Conservation (phyloP, 2,113 vertebrate genomes). For the Xiphophorus maculatus region DNA sequence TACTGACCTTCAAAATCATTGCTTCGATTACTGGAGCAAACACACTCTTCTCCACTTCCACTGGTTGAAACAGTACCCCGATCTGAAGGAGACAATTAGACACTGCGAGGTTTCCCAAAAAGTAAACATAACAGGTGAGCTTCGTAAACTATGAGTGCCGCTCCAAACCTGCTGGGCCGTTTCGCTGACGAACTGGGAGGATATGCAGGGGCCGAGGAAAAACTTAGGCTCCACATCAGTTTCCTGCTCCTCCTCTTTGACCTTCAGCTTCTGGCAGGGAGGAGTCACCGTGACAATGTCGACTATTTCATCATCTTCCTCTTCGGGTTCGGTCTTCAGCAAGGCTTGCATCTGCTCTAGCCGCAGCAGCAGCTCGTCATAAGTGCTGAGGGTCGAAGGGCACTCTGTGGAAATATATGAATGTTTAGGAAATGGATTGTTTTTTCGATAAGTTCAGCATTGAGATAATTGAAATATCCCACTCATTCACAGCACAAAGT, state of each 20-base stretch:
- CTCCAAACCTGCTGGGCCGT: conserved; percentile 88
- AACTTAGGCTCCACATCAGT: conserved; percentile 87
- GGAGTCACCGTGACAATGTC: conserved; percentile 86
- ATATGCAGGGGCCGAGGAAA: conserved; percentile 85
- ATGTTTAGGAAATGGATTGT: background rate
- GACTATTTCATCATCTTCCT: conserved; percentile 85
- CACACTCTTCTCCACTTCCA: conserved; percentile 90
- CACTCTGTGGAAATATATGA: conserved; percentile 80
- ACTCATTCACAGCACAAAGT: background rate
- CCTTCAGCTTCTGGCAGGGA: conserved; percentile 82
- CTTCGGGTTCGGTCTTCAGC: conserved; percentile 91
- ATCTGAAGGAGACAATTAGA: conserved; percentile 80
- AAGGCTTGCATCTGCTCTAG: conserved; percentile 91
- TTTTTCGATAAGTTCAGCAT: conserved; percentile 10
- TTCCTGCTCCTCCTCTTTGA: conserved; percentile 93
- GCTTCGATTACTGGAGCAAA: conserved; percentile 91
- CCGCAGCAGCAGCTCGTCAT: conserved; percentile 86
- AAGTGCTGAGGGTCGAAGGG: conserved; percentile 86
- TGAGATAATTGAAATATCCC: background rate
- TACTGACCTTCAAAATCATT: conserved; percentile 94
- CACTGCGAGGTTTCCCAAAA: background rate
- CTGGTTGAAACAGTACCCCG: conserved; percentile 89
- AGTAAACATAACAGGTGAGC: background rate
- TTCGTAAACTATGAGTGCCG: background rate
- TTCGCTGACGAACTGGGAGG: conserved; percentile 88